Conservation (phyloP, 2,113 vertebrate genomes). For the Grantiella picta region DNA sequence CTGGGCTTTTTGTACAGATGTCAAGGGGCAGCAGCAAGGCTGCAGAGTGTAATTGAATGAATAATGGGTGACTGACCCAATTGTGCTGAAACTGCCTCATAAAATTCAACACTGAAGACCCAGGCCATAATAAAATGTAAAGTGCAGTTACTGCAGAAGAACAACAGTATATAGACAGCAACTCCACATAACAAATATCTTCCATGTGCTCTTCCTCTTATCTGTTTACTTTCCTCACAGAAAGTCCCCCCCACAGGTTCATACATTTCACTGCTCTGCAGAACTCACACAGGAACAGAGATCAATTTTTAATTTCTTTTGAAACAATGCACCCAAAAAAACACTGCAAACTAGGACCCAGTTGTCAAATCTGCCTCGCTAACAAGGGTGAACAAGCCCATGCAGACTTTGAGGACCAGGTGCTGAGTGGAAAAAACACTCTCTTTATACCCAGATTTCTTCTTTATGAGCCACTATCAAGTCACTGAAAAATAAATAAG, state of each 20-base stretch:
- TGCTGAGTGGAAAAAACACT: not conserved
- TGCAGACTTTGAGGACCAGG: not conserved
- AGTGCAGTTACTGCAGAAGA: constrained; percentile 53
- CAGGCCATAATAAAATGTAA: not conserved
- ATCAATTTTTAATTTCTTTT: not conserved
- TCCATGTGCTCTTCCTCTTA: not conserved
- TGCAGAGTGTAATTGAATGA: constrained; percentile 14
- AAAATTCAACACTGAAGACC: not conserved
- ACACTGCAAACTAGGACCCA: not conserved
- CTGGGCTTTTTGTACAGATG: not conserved
- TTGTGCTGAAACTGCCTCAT: not conserved
- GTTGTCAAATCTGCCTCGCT: not conserved
- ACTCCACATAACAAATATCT: not conserved
- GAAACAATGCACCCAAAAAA: not conserved
- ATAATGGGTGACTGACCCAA: not conserved
- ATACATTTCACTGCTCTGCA: not conserved
- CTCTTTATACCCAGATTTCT: not conserved
- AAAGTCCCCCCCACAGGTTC: not conserved
- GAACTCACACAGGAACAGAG: not conserved
- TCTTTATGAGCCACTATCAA: not conserved
- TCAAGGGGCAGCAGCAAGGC: not conserved
- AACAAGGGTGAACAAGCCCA: not conserved
- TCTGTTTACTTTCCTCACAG: not conserved
- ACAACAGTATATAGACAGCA: not conserved
- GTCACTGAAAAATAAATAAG: not conserved